Conservation (phyloP, 2,113 vertebrate genomes). For the Tragelaphus scriptus region DNA sequence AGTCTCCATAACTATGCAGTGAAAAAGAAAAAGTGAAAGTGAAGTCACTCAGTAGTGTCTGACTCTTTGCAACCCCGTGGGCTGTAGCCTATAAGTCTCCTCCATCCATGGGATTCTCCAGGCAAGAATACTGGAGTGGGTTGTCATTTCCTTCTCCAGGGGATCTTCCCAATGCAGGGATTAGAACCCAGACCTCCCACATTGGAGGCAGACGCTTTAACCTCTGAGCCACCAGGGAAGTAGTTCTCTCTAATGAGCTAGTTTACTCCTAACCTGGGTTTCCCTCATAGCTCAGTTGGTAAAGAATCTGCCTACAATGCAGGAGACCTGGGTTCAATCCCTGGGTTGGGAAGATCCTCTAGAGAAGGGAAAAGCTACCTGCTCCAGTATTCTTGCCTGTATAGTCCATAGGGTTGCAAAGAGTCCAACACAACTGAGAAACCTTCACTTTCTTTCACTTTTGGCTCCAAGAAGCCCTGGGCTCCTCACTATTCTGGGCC, state of each 20-base stretch:
- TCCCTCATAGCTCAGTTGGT: background rate
- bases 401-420: background rate
- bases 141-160: no score
- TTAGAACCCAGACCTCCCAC: no score
- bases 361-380: background rate
- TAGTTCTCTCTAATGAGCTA: background rate
- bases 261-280: background rate
- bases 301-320: background rate
- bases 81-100: no score
- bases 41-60: no score
- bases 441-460: background rate
- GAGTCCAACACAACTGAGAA: background rate
- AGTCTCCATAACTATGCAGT: background rate
- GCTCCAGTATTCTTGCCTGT: background rate
- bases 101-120: no score
- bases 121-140: no score
- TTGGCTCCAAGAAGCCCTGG: background rate
- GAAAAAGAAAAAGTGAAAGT: no score
- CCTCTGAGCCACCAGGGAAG: no score
- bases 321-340: background rate
- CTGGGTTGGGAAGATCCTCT: background rate
- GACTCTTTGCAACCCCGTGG: no score
- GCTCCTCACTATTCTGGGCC: background rate
- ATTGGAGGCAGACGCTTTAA: no score
- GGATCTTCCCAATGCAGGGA: no score